Conservation (phyloP, 2,113 vertebrate species). For the Gymnarchus niloticus region DNA sequence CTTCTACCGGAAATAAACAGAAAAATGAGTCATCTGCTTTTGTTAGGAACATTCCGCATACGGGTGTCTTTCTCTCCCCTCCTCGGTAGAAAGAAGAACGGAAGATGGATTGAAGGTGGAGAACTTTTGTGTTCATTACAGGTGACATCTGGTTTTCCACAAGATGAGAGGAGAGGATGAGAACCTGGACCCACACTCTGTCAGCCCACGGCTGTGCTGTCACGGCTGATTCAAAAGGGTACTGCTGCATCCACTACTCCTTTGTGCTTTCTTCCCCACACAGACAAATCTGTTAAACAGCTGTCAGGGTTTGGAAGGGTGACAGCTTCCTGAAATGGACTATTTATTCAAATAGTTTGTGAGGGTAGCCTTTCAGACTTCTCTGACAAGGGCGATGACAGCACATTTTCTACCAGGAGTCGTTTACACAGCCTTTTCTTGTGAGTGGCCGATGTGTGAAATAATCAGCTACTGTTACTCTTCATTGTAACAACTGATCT, state of each 20-base stretch:
- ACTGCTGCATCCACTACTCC: neutral
- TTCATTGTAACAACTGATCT: neutral
- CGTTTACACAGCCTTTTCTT: neutral
- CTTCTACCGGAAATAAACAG: slow-evolving; percentile 4
- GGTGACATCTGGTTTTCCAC: slow-evolving; percentile 24
- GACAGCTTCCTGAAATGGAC: neutral
- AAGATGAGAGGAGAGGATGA: neutral
- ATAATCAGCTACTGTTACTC: neutral
- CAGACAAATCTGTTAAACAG: neutral
- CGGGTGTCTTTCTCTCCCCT: neutral
- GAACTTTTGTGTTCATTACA: neutral
- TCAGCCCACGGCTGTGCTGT: neutral
- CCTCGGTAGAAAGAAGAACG: neutral
- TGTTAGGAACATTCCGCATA: neutral
- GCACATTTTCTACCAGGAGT: neutral
- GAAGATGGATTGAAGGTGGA: neutral
- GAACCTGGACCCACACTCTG: neutral
- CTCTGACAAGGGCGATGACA: neutral
- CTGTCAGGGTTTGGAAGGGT: neutral
- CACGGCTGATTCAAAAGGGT: neutral
- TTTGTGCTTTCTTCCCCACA: too few species aligned
- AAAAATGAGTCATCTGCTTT: slow-evolving; percentile 18
- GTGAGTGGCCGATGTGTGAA: neutral
- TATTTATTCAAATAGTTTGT: neutral
- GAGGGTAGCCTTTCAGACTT: neutral